Percentiles rank a stretch among this genome's conserved stretches.
These are phyloP conservation scores for Coccyzus lansbergi DNA, from an alignment of 2,797 vertebrate genomes.

Conservation along the genomic window DNA sequence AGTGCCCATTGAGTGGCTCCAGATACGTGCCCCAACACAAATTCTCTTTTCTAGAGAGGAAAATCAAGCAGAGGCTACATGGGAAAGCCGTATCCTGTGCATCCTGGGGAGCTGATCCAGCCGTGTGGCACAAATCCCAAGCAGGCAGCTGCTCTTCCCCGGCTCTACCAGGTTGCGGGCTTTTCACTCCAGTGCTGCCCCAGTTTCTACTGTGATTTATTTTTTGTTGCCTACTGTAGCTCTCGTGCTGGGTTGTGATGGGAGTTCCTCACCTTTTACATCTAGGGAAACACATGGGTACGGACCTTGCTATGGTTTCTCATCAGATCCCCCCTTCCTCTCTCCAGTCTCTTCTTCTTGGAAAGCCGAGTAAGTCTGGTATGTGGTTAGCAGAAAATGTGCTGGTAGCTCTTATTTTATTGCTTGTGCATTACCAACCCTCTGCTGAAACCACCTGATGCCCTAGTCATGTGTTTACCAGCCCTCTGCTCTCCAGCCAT, in stretches of 20 bases:
- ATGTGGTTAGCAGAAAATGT: background rate
- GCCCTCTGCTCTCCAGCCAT: background rate
- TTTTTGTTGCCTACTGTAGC: background rate
- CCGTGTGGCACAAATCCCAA: background rate
- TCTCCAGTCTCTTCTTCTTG: background rate
- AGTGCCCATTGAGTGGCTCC: fast-evolving
- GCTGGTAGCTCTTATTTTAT: slow-evolving; percentile 1
- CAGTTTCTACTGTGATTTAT: fast-evolving
- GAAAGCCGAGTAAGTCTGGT: background rate
- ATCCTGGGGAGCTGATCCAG: background rate
- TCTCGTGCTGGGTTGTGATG: background rate
- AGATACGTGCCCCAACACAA: fast-evolving
- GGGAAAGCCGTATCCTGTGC: background rate
- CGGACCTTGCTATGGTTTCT: fast-evolving
- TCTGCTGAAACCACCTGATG: background rate
- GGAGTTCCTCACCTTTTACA: background rate
- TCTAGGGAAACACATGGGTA: background rate
- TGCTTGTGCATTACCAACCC: background rate
- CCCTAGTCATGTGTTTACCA: background rate
- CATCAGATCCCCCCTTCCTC: background rate
- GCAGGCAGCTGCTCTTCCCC: background rate
- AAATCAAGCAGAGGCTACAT: background rate
- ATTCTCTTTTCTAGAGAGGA: background rate
- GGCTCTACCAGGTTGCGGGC: background rate
- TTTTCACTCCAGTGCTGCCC: background rate